Evolutionary conservation across 1,140 invertebrate genomes (phyloP), one percentile per base, ranked within the genome.

Genomic region (Scaptomyza hsui): DNA sequence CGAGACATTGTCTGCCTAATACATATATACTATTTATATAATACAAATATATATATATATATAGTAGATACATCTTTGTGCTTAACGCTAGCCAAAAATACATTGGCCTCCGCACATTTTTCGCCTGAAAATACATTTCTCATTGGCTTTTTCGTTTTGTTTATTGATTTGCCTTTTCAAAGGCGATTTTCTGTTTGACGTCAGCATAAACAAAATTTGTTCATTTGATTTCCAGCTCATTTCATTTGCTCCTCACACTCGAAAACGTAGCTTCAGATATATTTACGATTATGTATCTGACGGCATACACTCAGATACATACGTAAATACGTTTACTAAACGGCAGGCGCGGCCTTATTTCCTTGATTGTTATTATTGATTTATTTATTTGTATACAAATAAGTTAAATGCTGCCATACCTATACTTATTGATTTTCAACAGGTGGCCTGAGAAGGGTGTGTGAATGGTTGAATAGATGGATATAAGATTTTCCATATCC

Each of bases 31-130:
- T 29, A 45, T 57, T 19, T 41, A 42, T 63, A 65, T 45, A 44
- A 12, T 51, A 12, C 9, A 44, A 41, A 47, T 70, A 15, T 67
- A 62, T 56, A 52, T 45, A 55, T 53, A 44, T 6, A 32, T 32
- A 45, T 19, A 52, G 53, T 65, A 55, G 52, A n/a, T 18, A 32
- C 37, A 52, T 32, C 10, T 39, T 44, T 16, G 64, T 51, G 71
- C 64, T 72, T 75, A 85, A 61, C 63, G 47, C 37, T 64, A 67
- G 77, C 81, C 81, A 82, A 81, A 86, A 86, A 86, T 86, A 86
- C 62, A 59, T 77, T 77, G 73, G 73, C 77, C 72, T 80, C 67
- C 48, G 62, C 57, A 62, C 45, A 62, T 60, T 59, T 62, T 85
- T 76, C 72, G 63, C 56, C 26, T 63, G 76, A 77, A 76, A 75